A percentile compares a stretch with the other conserved stretches of the same genome.
Evolutionary conservation across 2,888 invertebrate species (phyloP).

Genomic region (Pomacea canaliculata): DNA sequence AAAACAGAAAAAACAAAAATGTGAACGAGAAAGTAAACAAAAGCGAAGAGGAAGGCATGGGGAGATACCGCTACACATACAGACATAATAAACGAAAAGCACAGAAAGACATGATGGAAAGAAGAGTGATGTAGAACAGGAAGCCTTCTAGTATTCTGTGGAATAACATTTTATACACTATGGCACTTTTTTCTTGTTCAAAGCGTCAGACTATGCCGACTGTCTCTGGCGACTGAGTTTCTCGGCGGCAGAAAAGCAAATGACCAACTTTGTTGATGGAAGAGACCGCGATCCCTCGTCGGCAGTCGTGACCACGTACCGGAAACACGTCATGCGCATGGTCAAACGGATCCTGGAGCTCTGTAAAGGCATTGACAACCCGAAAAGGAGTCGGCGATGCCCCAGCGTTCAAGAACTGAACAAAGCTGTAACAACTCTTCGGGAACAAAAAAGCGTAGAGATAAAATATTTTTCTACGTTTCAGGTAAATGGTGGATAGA

Average conservation of each 20-base stretch:
- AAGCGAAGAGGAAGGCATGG: no score
- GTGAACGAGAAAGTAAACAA: no score
- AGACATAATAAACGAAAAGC: no score
- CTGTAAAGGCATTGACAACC: constrained; percentile 11
- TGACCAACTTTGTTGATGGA: constrained; percentile 6
- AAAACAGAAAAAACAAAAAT: no score
- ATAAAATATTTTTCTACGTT: constrained; percentile 14
- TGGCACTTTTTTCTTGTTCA: neutral
- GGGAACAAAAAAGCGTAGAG: neutral
- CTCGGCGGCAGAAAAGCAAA: constrained; percentile 5
- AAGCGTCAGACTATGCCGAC: neutral
- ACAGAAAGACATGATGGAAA: no score
- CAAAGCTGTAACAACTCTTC: neutral
- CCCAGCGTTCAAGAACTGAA: neutral
- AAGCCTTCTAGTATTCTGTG: neutral
- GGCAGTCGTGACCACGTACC: neutral
- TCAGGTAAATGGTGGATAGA: constrained; percentile 7
- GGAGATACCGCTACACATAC: no score
- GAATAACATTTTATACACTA: neutral
- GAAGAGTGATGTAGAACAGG: neutral
- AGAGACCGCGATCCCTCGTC: neutral
- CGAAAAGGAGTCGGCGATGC: neutral
- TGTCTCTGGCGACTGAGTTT: constrained; percentile 17
- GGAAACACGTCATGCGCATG: constrained; percentile 11
- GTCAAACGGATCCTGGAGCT: constrained; percentile 15